Percentiles rank a stretch among this genome's conserved stretches.
Conservation (phyloP, 2,113 vertebrate species). For the Agapornis roseicollis region DNA sequence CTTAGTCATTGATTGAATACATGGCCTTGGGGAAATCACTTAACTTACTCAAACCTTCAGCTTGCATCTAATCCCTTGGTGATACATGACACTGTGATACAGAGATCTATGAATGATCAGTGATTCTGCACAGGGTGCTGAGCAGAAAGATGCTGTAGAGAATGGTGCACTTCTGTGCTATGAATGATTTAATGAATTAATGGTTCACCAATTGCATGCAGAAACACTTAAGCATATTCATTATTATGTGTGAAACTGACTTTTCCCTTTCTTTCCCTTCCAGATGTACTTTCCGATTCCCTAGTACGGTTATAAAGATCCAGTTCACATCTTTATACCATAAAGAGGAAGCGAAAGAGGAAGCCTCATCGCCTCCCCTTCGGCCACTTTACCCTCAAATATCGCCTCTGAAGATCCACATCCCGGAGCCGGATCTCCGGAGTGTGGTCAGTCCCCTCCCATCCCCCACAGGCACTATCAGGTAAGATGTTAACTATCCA, state of each 20-base stretch:
- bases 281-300: slow-evolving; percentile 96
- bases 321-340: slow-evolving; percentile 90
- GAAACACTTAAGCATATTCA: not conserved
- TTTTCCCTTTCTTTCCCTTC: not conserved
- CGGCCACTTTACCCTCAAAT: slow-evolving; percentile 90
- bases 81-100: not conserved
- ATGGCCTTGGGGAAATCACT: not conserved
- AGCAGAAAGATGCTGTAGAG: not conserved
- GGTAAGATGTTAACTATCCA: slow-evolving; percentile 72
- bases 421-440: slow-evolving; percentile 94
- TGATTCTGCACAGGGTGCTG: not conserved
- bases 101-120: not conserved
- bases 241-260: not conserved
- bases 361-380: slow-evolving; percentile 81
- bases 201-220: not conserved
- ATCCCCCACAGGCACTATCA: slow-evolving; percentile 96
- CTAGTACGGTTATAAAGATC: slow-evolving; percentile 97
- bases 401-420: slow-evolving; percentile 96
- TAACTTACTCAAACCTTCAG: not conserved
- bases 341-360: slow-evolving; percentile 80
- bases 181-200: not conserved
- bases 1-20: not conserved
- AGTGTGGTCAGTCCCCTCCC: slow-evolving; percentile 89
- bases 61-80: not conserved
- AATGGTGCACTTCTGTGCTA: not conserved